Evolutionary conservation across 1,140 invertebrate genomes (phyloP).

Genomic region (Orussus abietinus): DNA sequence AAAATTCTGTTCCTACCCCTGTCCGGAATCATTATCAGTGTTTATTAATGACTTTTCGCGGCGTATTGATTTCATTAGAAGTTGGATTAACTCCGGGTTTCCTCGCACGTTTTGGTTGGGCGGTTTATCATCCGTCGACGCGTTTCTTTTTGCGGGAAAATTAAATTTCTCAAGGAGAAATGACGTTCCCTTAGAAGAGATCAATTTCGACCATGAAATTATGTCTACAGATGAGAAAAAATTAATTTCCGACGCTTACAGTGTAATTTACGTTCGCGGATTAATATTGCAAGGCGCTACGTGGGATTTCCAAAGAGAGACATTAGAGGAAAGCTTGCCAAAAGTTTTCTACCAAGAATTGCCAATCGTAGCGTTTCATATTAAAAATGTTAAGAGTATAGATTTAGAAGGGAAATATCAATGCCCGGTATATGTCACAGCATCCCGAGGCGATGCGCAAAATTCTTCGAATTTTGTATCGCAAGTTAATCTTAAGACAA

Average conservation of each 20-base stretch:
- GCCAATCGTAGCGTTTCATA: conserved; percentile 48
- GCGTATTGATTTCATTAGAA: conserved; percentile 37
- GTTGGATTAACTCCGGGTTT: conserved; percentile 61
- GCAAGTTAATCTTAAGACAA: too few relatives aligned
- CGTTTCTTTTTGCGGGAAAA: conserved; percentile 63
- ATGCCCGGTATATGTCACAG: too few relatives aligned
- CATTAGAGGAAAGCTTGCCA: conserved; percentile 68
- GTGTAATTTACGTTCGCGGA: conserved; percentile 75
- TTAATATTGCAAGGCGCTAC: conserved; percentile 79
- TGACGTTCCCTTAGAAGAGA: conserved; percentile 58
- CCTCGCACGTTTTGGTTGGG: conserved; percentile 64
- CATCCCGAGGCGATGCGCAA: too few relatives aligned
- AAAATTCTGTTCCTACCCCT: too few relatives aligned
- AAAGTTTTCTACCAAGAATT: conserved; percentile 75
- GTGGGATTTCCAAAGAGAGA: conserved; percentile 63
- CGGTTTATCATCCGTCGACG: conserved; percentile 67
- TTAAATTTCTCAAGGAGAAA: conserved; percentile 64
- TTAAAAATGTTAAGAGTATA: conserved; percentile 2
- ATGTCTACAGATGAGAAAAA: conserved; percentile 22
- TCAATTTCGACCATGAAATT: conserved; percentile 57
- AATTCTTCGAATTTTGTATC: too few relatives aligned
- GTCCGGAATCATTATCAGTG: conserved; percentile 24
- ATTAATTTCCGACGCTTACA: too few relatives aligned
- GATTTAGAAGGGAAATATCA: too few relatives aligned
- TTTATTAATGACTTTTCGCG: conserved; percentile 35